A percentile compares a stretch with the other conserved stretches of the same genome.
Evolutionary conservation across 2,113 vertebrate genomes (phyloP).

Genomic region (Oxyruncus cristatus): DNA sequence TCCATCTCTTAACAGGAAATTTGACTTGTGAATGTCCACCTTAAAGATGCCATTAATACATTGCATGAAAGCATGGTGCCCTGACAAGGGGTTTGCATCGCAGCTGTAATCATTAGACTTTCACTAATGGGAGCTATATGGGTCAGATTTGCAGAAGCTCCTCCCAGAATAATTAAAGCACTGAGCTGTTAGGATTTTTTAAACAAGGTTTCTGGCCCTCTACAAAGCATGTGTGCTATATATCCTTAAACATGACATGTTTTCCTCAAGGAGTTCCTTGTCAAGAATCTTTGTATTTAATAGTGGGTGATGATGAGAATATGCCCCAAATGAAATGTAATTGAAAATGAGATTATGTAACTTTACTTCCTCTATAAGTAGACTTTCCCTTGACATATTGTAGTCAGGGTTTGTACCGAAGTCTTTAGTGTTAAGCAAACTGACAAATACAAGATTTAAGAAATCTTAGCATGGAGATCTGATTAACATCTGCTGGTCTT

Average conservation of each 20-base stretch:
- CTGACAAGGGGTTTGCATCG: background rate
- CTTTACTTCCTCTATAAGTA: constrained; percentile 66
- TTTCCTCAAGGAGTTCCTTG: constrained; percentile 74
- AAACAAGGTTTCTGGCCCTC: constrained; percentile 46
- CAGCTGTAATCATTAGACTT: background rate
- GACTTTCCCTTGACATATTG: constrained; percentile 44
- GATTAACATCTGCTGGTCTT: constrained; percentile 42
- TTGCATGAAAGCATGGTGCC: rapidly evolving
- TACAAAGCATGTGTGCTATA: constrained; percentile 64
- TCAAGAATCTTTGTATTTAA: constrained; percentile 75
- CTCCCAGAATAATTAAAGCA: constrained; percentile 31
- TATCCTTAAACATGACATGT: constrained; percentile 74
- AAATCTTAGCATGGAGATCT: background rate
- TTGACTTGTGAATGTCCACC: constrained; percentile 35
- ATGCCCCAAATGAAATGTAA: constrained; percentile 74
- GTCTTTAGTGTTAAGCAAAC: constrained; percentile 46
- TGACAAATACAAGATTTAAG: constrained; percentile 47
- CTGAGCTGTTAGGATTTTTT: background rate
- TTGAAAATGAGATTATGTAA: constrained; percentile 77
- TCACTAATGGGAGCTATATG: background rate
- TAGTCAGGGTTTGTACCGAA: constrained; percentile 47
- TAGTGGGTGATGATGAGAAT: constrained; percentile 70
- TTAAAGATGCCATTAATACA: background rate
- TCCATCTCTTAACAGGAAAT: constrained; percentile 29
- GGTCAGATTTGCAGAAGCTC: background rate